phyloP scores from a whole-genome alignment of 2,113 vertebrate species.

The Electrona antarctica region DNA sequence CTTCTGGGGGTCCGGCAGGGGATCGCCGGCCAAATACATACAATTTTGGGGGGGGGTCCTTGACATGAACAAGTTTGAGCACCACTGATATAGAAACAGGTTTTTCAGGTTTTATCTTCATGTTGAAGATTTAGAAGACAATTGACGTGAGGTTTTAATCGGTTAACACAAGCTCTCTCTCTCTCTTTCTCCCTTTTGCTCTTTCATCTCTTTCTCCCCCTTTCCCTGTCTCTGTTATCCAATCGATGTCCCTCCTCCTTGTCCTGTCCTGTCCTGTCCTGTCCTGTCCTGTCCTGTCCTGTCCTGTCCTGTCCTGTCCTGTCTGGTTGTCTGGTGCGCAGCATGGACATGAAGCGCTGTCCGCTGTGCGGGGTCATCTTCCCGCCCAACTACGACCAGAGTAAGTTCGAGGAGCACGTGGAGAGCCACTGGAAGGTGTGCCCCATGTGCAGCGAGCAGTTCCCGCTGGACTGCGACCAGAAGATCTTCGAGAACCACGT shows the following conservation, averaged over 20 bases:
- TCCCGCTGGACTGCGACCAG: conserved; percentile 95
- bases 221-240: background rate
- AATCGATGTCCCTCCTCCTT: background rate
- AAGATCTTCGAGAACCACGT: conserved; percentile 94
- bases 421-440: conserved; percentile 99
- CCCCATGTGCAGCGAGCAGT: conserved; percentile 98
- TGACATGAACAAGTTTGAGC: no score
- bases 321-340: conserved; percentile 49
- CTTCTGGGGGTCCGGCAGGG: no score
- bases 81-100: no score
- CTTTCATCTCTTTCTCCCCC: background rate
- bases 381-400: conserved; percentile 96
- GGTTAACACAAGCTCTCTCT: conserved; percentile 21
- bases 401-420: conserved; percentile 95
- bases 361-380: conserved; percentile 96
- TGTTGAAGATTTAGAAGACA: no score
- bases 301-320: background rate
- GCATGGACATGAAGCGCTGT: conserved; percentile 93
- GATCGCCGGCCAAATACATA: no score
- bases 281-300: background rate
- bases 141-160: no score
- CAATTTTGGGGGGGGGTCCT: no score
- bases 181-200: background rate
- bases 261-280: background rate
- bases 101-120: no score